Evolutionary conservation across 2,797 vertebrate species (phyloP), one percentile per base, ranked within the genome.

Genomic region (Oreortyx pictus): DNA sequence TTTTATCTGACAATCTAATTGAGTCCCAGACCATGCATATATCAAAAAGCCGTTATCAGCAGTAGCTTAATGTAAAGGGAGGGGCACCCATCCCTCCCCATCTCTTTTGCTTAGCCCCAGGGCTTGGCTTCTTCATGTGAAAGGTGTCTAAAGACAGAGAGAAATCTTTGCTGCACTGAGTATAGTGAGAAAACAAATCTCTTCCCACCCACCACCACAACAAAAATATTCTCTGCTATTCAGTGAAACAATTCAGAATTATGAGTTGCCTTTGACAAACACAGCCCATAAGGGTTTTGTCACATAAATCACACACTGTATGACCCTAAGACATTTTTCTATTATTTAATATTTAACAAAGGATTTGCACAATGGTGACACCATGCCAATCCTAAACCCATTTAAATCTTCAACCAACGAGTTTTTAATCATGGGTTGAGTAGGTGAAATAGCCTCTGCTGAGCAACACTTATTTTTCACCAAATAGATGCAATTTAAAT

Each of bases 311-410:
- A 95, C 90, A 80, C 43, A 35, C 66, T 92, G 43, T 41, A 90
- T 94, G 96, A 97, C 96, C 96, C 95, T 91, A 86, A 95, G 94
- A 96, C 84, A 75, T 85, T 86, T 95, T 95, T 92, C 81, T 87
- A 27, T 95, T 96, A 93, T 97, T 97, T 92, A 96, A 93, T 92
- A 95, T 96, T 95, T 97, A 97, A 97, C 96, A 96, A 96, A 91
- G 89, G 91, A 78, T 92, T 90, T 95, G 97, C 94, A 96, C 96
- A 97, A 92, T 90, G 94, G 92, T 95, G 90, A 90, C 90, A 90
- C 94, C 81, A 87, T 91, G 97, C 97, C 97, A 97, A 97, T 94
- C 89, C 88, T 95, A 94, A 97, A 94, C 31, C 80, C 88, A 93
- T 95, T 97, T 96, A 95, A 95, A 97, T 96, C 96, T 95, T 96